Evolutionary conservation across 2,113 vertebrate genomes (phyloP).

Genomic region (Catharus bicknelli): DNA sequence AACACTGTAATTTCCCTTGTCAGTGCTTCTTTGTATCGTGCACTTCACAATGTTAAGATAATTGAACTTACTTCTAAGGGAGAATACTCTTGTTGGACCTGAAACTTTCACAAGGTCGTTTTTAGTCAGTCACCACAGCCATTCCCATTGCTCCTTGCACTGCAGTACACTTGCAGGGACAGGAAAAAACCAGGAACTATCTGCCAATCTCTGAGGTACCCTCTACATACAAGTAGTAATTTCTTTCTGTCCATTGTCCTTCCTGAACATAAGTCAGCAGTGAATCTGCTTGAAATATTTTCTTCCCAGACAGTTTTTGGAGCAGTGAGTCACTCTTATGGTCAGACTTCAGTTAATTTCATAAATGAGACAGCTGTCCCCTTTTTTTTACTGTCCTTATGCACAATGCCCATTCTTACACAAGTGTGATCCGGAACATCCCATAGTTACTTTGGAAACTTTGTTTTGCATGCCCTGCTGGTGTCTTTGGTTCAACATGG

Average conservation of each 20-base stretch:
- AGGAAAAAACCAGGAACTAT: not conserved
- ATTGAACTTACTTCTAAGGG: not conserved
- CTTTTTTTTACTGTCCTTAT: not conserved
- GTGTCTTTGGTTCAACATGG: not conserved
- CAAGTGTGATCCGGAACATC: not conserved
- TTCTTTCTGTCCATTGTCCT: not conserved
- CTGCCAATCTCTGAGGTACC: not conserved
- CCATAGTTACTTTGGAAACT: not conserved
- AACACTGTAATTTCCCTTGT: slow-evolving; percentile 17
- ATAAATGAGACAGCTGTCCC: not conserved
- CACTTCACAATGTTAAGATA: not conserved
- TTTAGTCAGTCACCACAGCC: not conserved
- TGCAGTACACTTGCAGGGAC: not conserved
- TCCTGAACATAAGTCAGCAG: not conserved
- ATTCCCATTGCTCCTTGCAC: not conserved
- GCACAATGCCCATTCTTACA: not conserved
- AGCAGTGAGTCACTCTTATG: not conserved
- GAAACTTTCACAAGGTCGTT: not conserved
- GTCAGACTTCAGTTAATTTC: not conserved
- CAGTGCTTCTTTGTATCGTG: not conserved
- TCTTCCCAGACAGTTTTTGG: not conserved
- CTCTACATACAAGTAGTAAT: not conserved
- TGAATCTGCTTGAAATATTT: not conserved
- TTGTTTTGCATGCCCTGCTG: not conserved
- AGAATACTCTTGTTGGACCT: not conserved